Evolutionary conservation across 2,888 invertebrate species (phyloP).

Genomic region (Agrochola macilenta): DNA sequence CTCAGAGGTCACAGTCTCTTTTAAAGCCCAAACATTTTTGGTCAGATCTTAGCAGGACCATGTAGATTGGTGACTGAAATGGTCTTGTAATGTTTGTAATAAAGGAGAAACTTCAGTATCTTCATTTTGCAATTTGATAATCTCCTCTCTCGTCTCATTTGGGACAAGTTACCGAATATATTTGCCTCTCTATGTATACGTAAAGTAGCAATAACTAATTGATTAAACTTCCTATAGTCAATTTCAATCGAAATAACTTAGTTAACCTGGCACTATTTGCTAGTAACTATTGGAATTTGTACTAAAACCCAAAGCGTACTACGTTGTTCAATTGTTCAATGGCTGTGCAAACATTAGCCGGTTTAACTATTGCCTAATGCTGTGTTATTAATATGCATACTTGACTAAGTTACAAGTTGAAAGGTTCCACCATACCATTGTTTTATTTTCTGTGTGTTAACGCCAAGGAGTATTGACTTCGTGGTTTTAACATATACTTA

Average conservation of each 20-base stretch:
- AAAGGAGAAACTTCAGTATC: not conserved
- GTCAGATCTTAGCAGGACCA: no score
- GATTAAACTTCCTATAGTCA: not conserved
- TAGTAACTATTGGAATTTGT: slow-evolving; percentile 27
- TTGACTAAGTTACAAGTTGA: not conserved
- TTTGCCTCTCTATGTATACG: not conserved
- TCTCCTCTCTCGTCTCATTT: not conserved
- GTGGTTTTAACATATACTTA: not conserved
- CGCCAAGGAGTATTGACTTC: not conserved
- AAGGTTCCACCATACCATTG: not conserved
- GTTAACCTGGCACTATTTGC: slow-evolving; percentile 8
- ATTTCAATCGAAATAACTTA: not conserved
- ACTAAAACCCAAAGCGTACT: slow-evolving; percentile 7
- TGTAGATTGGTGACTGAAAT: no score
- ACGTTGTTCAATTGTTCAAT: slow-evolving; percentile 42
- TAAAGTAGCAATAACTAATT: slow-evolving; percentile 9
- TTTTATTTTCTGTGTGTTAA: slow-evolving; percentile 13
- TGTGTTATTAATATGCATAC: slow-evolving; percentile 54
- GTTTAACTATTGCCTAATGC: slow-evolving; percentile 41
- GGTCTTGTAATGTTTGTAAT: not conserved
- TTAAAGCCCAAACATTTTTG: no score
- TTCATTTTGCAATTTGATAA: not conserved
- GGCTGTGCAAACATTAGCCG: slow-evolving; percentile 31
- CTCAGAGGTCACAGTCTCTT: no score
- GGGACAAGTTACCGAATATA: not conserved